phyloP scores from a whole-genome alignment of 2,888 invertebrate genomes.

The Myopa testacea region DNA sequence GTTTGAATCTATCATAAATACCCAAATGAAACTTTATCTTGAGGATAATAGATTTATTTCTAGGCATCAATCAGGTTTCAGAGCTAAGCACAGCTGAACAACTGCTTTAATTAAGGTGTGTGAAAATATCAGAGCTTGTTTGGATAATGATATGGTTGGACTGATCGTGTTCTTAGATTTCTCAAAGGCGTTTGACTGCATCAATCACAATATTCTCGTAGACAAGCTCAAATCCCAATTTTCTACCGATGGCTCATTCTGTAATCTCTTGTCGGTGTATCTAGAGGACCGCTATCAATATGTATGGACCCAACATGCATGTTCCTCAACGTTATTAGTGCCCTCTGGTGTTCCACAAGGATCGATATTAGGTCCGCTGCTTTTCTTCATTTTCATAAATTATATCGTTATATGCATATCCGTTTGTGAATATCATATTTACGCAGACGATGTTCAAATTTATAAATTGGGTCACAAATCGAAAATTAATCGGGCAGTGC shows the following conservation, averaged over 20 bases:
- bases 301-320: not conserved
- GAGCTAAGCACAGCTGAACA: slow-evolving; percentile 25
- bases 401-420: no score
- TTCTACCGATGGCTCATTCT: not conserved
- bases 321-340: not conserved
- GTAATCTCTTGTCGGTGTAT: slow-evolving; percentile 12
- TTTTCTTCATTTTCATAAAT: no score
- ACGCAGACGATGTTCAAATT: slow-evolving; percentile 7
- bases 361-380: slow-evolving; percentile 11
- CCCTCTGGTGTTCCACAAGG: slow-evolving; percentile 23
- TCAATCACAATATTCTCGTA: slow-evolving; percentile 6
- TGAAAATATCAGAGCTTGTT: slow-evolving; percentile 21
- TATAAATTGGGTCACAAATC: not conserved
- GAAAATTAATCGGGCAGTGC: not conserved
- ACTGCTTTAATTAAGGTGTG: slow-evolving; percentile 17
- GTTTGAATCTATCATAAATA: not conserved
- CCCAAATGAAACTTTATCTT: slow-evolving; percentile 1
- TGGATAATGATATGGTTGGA: slow-evolving; percentile 28
- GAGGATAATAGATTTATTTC: slow-evolving; percentile 7
- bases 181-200: slow-evolving; percentile 25
- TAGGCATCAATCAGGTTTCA: slow-evolving; percentile 7
- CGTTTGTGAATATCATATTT: slow-evolving; percentile 11
- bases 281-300: slow-evolving; percentile 11
- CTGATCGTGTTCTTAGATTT: slow-evolving; percentile 23
- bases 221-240: slow-evolving; percentile 3